Conservation (phyloP, 2,888 invertebrate species). For the Cetonia aurata region DNA sequence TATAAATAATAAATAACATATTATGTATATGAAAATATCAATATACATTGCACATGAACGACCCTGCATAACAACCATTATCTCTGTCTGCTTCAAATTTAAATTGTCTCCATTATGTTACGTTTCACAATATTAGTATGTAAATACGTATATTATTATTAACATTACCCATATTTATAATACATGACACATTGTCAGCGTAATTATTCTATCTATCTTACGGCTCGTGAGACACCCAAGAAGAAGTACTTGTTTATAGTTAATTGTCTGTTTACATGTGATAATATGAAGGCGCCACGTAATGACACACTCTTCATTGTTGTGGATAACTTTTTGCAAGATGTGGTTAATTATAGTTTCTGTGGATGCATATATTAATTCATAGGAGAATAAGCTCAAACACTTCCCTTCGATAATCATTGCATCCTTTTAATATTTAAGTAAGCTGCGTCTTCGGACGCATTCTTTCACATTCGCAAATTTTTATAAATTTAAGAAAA, state of each 20-base stretch:
- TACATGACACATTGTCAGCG: not conserved
- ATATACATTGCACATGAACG: too few species aligned
- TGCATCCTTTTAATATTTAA: too few species aligned
- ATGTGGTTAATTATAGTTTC: not conserved
- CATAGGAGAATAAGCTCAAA: not conserved
- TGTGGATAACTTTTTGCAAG: not conserved
- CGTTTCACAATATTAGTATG: not conserved
- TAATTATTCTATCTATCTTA: conserved; percentile 2
- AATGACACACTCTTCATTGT: not conserved
- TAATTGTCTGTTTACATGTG: conserved; percentile 15
- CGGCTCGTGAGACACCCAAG: conserved; percentile 11
- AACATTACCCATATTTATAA: too few species aligned
- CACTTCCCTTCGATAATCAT: too few species aligned
- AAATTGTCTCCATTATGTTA: too few species aligned
- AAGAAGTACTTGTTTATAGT: conserved; percentile 12
- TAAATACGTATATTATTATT: not conserved
- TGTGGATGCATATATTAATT: not conserved
- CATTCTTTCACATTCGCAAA: too few species aligned
- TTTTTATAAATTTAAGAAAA: too few species aligned
- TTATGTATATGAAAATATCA: too few species aligned
- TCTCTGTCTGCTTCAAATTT: too few species aligned
- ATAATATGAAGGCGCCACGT: conserved; percentile 9
- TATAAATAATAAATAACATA: too few species aligned
- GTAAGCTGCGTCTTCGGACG: too few species aligned
- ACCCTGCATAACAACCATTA: too few species aligned